Base-by-base conservation (phyloP, 1,140 invertebrate species). In the Heliothis virescens region DNA sequence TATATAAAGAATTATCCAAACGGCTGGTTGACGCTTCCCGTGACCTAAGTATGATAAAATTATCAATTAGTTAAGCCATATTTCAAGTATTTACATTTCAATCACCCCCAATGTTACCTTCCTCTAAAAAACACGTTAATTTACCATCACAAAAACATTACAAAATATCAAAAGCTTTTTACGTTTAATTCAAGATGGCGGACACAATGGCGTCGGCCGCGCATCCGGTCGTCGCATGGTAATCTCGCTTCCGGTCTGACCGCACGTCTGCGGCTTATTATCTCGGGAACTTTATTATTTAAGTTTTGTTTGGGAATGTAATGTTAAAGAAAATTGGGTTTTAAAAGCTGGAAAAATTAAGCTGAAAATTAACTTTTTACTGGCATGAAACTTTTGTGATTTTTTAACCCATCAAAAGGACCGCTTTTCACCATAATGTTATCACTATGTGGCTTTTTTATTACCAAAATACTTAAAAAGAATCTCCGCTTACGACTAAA, bases 171-270 rank as follows among this genome's bases (percentile, higher is more conserved):
- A 65, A 69, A 67, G 53, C 18, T 48, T 69, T 65, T 71, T 71
- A 63, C 60, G 55, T 57, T 29, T 21, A 62, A 83, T 84, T 82
- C 87, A 90, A 89, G 87, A 90, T 89, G 89, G 85, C 86, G 60
- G 52, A 63, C 59, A 86, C 83, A 84, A 86, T 85, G 82, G 83
- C 84, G 86, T 82, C 87, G 87, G 87, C 72, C 79, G 62, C 76
- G 79, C 86, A 83, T 90, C 86, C 88, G 86, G 85, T 85, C 67
- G 52, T 41, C 69, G 74, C 80, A 85, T 85, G 82, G 60, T 81
- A 85, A 83, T 83, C 69, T 75, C 74, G 65, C 73, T 71, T 81
- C 79, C 79, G 79, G 41, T 65, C 53, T 62, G 65, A 62, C 55
- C 76, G 69, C 29, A 52, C 34, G 9, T 69, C 48, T 63, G 48